Evolutionary conservation across 2,888 invertebrate species (phyloP), one percentile per base, ranked within the genome.

Genomic region (Pheosia tremula): DNA sequence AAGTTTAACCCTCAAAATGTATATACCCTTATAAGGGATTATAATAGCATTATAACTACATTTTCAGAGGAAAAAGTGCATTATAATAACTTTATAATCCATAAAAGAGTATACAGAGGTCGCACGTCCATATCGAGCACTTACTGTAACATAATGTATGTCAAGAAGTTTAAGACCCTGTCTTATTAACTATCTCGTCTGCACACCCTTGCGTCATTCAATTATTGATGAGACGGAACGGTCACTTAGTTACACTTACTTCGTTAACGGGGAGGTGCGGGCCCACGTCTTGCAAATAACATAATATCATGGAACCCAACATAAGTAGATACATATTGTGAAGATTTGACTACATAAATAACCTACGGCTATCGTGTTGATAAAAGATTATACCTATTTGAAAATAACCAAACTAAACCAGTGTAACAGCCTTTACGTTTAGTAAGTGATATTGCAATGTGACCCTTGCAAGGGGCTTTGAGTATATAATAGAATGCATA

Each of bases 161-260:
- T 72, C 71, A 70, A 78, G 71, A 80, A 81, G 77, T 81, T 79
- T 71, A 75, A 75, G 59, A 64, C 71, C 72, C 78, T 72, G 75
- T 76, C 74, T 80, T 79, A 78, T 81, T 78, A 80, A 68, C 69
- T 70, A 72, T 67, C 74, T 64, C 63, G 55, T 61, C 69, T 24
- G 78, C 79, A 71, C 81, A 78, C 81, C 79, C 78, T 77, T 72
- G 78, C 75, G 72, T 77, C 75, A 75, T 80, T 81, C 75, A 81
- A 82, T 81, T 82, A 84, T 81, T 79, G 79, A 83, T 73, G 72
- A 72, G 75, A 78, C 66, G 64, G 73, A 73, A 74, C 72, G 83
- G 84, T 83, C 82, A 82, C 81, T 80, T 79, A 77, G 79, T 78
- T 82, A 78, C 59, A 47, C 45, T 72, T 73, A 71, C 72, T 75